Evolutionary conservation across 2,797 vertebrate genomes (phyloP).

Genomic region (Discoglossus pictus): DNA sequence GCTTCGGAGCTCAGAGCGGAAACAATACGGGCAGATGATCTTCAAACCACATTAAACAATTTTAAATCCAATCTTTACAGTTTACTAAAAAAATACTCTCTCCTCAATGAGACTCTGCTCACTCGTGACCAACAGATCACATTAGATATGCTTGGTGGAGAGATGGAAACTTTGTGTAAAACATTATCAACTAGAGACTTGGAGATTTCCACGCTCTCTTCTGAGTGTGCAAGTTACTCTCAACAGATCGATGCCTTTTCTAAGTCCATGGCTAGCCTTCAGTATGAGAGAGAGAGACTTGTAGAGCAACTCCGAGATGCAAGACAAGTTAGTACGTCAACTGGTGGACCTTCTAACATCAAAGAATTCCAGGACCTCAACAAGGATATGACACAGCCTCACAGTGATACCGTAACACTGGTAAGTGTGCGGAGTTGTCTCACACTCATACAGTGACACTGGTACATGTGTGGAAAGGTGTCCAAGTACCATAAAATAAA

Average conservation of each 20-base stretch:
- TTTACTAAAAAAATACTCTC: slow-evolving; percentile 66
- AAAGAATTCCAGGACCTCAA: slow-evolving; percentile 58
- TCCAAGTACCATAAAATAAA: too few species aligned
- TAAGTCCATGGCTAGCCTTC: slow-evolving; percentile 85
- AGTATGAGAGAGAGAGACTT: slow-evolving; percentile 81
- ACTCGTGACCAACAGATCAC: slow-evolving; percentile 67
- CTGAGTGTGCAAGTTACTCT: slow-evolving; percentile 66
- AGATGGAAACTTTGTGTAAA: slow-evolving; percentile 69
- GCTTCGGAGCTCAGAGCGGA: slow-evolving; percentile 70
- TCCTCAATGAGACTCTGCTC: slow-evolving; percentile 56
- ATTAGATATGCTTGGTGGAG: slow-evolving; percentile 59
- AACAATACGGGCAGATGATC: slow-evolving; percentile 63
- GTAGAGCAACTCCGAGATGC: slow-evolving; percentile 73
- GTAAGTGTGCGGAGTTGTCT: too few species aligned
- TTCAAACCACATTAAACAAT: slow-evolving; percentile 65
- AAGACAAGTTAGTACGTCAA: slow-evolving; percentile 60
- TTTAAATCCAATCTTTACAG: slow-evolving; percentile 65
- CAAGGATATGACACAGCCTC: slow-evolving; percentile 57
- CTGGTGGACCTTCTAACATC: slow-evolving; percentile 46
- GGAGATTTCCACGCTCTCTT: slow-evolving; percentile 67
- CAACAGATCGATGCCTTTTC: slow-evolving; percentile 81
- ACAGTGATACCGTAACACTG: slow-evolving; percentile 61
- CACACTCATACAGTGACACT: too few species aligned
- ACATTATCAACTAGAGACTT: slow-evolving; percentile 65
- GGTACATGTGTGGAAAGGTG: not conserved